Base-by-base conservation (phyloP, 2,113 vertebrate genomes). In the Rostratula benghalensis region DNA sequence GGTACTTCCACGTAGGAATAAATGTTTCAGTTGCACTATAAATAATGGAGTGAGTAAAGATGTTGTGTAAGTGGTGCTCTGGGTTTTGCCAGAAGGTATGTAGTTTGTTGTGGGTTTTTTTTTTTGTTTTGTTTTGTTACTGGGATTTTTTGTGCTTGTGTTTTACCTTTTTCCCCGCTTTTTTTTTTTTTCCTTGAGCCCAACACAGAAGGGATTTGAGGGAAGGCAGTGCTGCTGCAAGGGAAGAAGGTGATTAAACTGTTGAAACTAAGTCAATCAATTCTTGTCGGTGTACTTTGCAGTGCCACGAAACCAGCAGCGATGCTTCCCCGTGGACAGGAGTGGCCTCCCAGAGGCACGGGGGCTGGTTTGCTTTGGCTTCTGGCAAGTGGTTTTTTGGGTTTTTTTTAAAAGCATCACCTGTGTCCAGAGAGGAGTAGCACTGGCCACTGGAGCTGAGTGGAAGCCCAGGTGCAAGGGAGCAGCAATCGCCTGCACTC, bases 1-100 rank as follows among this genome's bases (percentile, higher is more conserved):
- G 84, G 91, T 92, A 77, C 90, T 75, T 95, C 97, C 30, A 22
- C 93, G 96, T 98, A 98, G 98, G 98, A 98, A 99, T 99, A 99
- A 98, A 98, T 98, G 98, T 98, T 99, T 98, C 98, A 97, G 98
- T 98, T 97, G 96, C 95, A 73, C 98, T 97, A 99, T 99, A 98
- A 99, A 99, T 99, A 99, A 99, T 99, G 98, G 96, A 99, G 97
- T 39, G 50, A 97, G 97, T 70, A 93, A 97, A 88, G 97, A 97
- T 97, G 98, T 97, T 97, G 98, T 97, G 95, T 98, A 98, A 99
- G 98, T 98, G 98, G 98, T 97, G 98, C 98, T 98, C 96, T 99
- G 98, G 98, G 98, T 97, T 98, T 98, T 98, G 97, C 98, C 97
- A 98, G 97, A 65, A 98, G 98, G 96, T 83, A 98, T 95, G 97